phyloP scores from a whole-genome alignment of 2,797 vertebrate genomes.

The Protosalanx chinensis region DNA sequence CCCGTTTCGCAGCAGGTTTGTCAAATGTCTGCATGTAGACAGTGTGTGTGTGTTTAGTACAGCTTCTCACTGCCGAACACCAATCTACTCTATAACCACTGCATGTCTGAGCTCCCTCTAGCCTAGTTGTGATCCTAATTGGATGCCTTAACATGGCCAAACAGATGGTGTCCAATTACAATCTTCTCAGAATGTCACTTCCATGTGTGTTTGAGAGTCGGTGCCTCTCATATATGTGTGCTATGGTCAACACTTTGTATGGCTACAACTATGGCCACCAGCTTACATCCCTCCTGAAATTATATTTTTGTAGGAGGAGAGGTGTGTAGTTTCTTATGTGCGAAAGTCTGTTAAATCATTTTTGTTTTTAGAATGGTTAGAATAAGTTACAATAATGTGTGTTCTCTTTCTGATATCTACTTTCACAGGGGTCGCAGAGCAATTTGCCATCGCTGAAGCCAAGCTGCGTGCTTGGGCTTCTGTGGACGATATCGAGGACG shows the following conservation, averaged over 20 bases:
- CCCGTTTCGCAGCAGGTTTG: conserved; percentile 92
- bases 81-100: not conserved
- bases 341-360: no score
- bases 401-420: no score
- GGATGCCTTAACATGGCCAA: conserved; percentile 56
- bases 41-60: conserved; percentile 3
- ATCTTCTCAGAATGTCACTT: conserved; percentile 46
- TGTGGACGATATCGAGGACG: conserved; percentile 71
- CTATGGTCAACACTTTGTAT: no score
- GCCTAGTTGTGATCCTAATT: conserved; percentile 34
- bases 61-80: not conserved
- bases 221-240: no score
- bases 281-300: not conserved
- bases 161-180: conserved; percentile 70
- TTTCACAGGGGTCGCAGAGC: conserved; percentile 85
- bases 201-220: no score
- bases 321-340: not conserved
- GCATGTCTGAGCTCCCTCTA: conserved; percentile 28
- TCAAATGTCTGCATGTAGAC: not conserved
- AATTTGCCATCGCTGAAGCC: conserved; percentile 96
- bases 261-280: no score
- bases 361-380: no score
- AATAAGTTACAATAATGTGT: no score
- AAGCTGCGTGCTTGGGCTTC: conserved; percentile 97
- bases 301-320: not conserved